Conservation (phyloP, 1,140 invertebrate genomes). For the Cryptotermes secundus region DNA sequence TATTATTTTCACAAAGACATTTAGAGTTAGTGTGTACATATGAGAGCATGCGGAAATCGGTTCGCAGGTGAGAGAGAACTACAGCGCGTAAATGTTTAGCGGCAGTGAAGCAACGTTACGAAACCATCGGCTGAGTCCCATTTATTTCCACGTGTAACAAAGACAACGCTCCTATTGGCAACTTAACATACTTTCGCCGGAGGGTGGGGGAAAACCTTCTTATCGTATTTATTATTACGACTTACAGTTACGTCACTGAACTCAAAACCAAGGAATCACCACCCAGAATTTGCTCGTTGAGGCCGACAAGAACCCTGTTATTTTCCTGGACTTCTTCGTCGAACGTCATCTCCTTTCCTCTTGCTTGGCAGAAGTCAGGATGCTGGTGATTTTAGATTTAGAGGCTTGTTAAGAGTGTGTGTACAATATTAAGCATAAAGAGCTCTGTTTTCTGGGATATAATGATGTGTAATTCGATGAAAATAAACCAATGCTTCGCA, state of each 20-base stretch:
- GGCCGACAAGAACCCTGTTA: too few species aligned
- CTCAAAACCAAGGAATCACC: neutral
- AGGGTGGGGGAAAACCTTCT: neutral
- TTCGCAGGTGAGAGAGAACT: neutral
- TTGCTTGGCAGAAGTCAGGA: too few species aligned
- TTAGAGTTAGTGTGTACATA: too few species aligned
- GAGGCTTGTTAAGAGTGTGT: too few species aligned
- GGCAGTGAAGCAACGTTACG: neutral
- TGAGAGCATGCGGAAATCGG: neutral
- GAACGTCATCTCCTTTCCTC: too few species aligned
- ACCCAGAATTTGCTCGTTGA: neutral
- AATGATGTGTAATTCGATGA: too few species aligned
- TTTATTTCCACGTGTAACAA: neutral
- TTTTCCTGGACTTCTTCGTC: too few species aligned
- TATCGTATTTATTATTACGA: neutral
- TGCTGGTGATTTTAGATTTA: too few species aligned
- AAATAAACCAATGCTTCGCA: too few species aligned
- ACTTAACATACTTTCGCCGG: neutral
- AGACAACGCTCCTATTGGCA: neutral
- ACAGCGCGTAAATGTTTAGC: neutral
- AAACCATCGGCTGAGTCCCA: neutral
- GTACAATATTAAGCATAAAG: too few species aligned
- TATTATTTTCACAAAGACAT: too few species aligned
- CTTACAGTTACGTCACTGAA: neutral
- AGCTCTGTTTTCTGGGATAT: too few species aligned